A percentile compares a stretch with the other conserved stretches of the same genome.
These are phyloP conservation scores for Microplitis demolitor DNA, from an alignment of 1,140 invertebrate species.

Conservation along the genomic window DNA sequence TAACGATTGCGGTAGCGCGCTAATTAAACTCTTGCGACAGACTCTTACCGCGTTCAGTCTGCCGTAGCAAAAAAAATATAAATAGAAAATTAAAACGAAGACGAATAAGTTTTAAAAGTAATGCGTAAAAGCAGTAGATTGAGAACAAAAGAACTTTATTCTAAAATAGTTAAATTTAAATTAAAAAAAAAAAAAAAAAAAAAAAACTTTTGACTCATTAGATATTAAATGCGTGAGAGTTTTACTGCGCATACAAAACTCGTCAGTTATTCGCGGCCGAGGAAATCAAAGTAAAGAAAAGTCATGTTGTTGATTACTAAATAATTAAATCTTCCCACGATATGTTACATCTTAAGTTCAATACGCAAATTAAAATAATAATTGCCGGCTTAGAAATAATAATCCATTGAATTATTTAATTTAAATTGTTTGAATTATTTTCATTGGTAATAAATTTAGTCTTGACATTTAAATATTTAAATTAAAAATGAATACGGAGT, in stretches of 20 bases:
- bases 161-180: too few species aligned
- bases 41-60: slow-evolving; percentile 21
- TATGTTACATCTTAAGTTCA: neutral
- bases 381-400: too few species aligned
- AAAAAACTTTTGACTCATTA: too few species aligned
- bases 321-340: slow-evolving; percentile 26
- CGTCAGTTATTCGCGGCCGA: neutral
- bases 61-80: slow-evolving; percentile 1
- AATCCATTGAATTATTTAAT: too few species aligned
- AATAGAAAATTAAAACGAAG: neutral
- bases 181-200: too few species aligned
- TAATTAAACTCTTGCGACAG: slow-evolving; percentile 57
- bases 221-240: neutral
- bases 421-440: too few species aligned
- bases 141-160: too few species aligned
- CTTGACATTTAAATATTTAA: too few species aligned
- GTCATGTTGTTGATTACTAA: slow-evolving; percentile 6
- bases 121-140: too few species aligned
- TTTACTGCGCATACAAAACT: neutral
- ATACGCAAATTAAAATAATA: too few species aligned
- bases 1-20: slow-evolving; percentile 41
- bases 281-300: neutral
- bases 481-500: too few species aligned
- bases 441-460: too few species aligned
- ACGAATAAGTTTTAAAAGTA: neutral